These are phyloP conservation scores for Steatocranus sp. DNA, from an alignment of 2,797 vertebrate species.

Conservation along the genomic window DNA sequence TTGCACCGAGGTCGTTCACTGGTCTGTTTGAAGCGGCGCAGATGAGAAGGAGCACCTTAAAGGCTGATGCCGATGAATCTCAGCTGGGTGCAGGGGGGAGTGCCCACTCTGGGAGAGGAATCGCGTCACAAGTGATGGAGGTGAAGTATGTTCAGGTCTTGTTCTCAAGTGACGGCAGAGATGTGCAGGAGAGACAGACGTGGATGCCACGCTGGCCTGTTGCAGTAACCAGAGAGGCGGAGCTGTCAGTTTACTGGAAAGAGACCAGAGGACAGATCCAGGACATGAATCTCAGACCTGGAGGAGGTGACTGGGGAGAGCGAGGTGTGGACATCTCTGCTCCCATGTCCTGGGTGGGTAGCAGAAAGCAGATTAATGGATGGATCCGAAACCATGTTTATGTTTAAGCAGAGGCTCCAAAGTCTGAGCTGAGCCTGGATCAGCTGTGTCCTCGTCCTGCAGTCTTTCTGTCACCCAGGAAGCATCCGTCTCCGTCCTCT, in stretches of 20 bases:
- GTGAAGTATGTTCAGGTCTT: not conserved
- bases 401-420: not conserved
- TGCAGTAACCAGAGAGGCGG: not conserved
- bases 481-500: not conserved
- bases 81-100: not conserved
- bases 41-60: accelerated
- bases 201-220: not conserved
- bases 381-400: not conserved
- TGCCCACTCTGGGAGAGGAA: accelerated
- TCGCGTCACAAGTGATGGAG: accelerated
- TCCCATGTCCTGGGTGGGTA: not conserved
- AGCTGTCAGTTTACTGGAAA: not conserved
- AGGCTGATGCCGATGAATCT: not conserved
- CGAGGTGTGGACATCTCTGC: not conserved
- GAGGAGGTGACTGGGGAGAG: not conserved
- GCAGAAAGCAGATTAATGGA: not conserved
- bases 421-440: not conserved
- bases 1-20: not conserved
- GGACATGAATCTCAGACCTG: not conserved
- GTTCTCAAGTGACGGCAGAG: not conserved
- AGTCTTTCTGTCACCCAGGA: not conserved
- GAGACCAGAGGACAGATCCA: not conserved
- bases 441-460: accelerated
- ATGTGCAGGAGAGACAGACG: not conserved
- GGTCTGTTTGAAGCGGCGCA: not conserved